phyloP scores from a whole-genome alignment of 2,797 vertebrate genomes.

The Oreonectes daqikongensis region DNA sequence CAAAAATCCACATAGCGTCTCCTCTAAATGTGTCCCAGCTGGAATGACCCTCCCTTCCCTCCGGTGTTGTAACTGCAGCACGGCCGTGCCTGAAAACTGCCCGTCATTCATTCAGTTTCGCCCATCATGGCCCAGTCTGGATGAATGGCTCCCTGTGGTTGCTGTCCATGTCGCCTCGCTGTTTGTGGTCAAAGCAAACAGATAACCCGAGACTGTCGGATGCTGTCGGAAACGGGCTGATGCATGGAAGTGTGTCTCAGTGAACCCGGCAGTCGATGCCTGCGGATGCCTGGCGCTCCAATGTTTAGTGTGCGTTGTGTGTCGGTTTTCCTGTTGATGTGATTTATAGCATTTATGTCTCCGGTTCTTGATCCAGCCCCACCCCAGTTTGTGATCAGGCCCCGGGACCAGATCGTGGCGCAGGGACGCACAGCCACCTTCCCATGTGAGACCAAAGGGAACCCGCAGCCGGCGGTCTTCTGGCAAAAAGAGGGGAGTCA shows the following conservation, averaged over 20 bases:
- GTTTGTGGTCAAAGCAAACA: slow-evolving; percentile 60
- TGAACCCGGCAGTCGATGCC: slow-evolving; percentile 62
- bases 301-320: slow-evolving; percentile 12
- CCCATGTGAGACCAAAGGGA: slow-evolving; percentile 97
- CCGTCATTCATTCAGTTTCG: slow-evolving; percentile 76
- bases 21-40: slow-evolving; percentile 38
- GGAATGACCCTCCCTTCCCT: slow-evolving; percentile 41
- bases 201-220: slow-evolving; percentile 42
- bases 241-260: slow-evolving; percentile 73
- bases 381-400: slow-evolving; percentile 97
- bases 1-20: slow-evolving; percentile 15
- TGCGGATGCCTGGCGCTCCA: slow-evolving; percentile 61
- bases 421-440: slow-evolving; percentile 94
- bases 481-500: slow-evolving; percentile 99
- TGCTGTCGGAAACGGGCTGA: slow-evolving; percentile 41
- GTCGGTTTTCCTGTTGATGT: neutral
- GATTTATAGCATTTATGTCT: slow-evolving; percentile 26
- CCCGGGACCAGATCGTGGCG: slow-evolving; percentile 96
- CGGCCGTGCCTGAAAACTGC: slow-evolving; percentile 59
- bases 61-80: slow-evolving; percentile 58
- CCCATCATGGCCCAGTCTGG: slow-evolving; percentile 56
- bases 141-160: slow-evolving; percentile 77
- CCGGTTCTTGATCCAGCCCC: slow-evolving; percentile 79
- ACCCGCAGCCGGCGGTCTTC: slow-evolving; percentile 97
- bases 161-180: slow-evolving; percentile 56